Base-by-base conservation (phyloP, 2,888 invertebrate genomes). In the Sphinx pinastri region DNA sequence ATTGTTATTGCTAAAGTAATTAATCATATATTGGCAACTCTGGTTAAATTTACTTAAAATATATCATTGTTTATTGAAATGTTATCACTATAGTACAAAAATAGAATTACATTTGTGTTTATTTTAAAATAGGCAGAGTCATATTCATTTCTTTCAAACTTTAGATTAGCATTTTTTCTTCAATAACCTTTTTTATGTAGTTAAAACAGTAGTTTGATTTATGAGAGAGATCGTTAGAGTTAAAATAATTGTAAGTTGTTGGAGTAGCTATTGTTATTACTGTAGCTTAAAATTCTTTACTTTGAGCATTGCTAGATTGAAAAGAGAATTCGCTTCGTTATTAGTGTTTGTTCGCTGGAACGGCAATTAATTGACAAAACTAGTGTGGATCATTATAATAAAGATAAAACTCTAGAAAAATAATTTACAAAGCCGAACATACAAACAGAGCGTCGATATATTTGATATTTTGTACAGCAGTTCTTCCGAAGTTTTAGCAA, bases 251-350 rank as follows among this genome's bases (percentile, higher is more conserved):
- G 68, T 68, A 57, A 68, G 55, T 68, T 68, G 68, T 68, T 58
- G 57, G 49, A 13, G 63, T 58, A 68, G 58, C 68, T 68, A 58
- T 58, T 68, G 68, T 58, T 68, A 68, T 63, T 38, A 38, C 38
- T 49, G 63, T 63, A 63, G 63, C 63, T 63, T 63, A 47, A 11
- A 47, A 14, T 47, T n/a, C n/a, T 63, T 63, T 63, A 12, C 19
- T 63, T 63, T 60, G 2, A 49, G 49, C 45, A 45, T 60, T 47
- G 19, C 63, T 63, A 63, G 19, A 63, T 63, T 49, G 13, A 63
- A 19, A 1, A 19, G 6, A 2, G 63, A 13, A 8, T 38, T 7
- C 38, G 1, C 7, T 38, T 38, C 38, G 25, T 25, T 47, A 47
- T 11, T 47, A 47, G 47, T 47, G 8, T 47, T 47, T 47, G 47